These are phyloP conservation scores for Scortum barcoo DNA, from an alignment of 2,113 vertebrate species.

Conservation along the genomic window DNA sequence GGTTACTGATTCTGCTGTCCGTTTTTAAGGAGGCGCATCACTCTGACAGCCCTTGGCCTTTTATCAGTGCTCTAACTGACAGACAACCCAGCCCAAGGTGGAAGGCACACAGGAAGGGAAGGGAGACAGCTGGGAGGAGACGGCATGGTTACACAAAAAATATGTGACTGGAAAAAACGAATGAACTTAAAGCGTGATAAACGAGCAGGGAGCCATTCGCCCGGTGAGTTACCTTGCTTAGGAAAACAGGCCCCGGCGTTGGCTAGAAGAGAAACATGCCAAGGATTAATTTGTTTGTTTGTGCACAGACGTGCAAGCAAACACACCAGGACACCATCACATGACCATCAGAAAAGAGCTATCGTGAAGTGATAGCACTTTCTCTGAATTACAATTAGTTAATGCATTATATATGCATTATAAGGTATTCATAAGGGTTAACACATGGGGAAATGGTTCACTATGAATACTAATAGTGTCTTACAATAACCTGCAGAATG, in stretches of 20 bases:
- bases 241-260: slow-evolving; percentile 84
- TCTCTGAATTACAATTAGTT: slow-evolving; percentile 52
- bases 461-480: slow-evolving; percentile 47
- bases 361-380: slow-evolving; percentile 62
- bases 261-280: slow-evolving; percentile 85
- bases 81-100: slow-evolving; percentile 58
- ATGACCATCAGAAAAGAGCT: slow-evolving; percentile 67
- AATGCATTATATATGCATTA: slow-evolving; percentile 75
- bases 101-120: slow-evolving; percentile 44
- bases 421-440: slow-evolving; percentile 63
- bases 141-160: slow-evolving; percentile 43
- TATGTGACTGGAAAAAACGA: slow-evolving; percentile 49
- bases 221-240: slow-evolving; percentile 84
- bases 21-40: slow-evolving; percentile 52
- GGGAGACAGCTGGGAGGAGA: slow-evolving; percentile 46
- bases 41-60: slow-evolving; percentile 59
- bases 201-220: slow-evolving; percentile 62
- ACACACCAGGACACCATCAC: slow-evolving; percentile 62
- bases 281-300: slow-evolving; percentile 83
- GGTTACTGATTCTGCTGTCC: slow-evolving; percentile 51
- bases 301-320: slow-evolving; percentile 68
- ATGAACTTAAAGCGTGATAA: slow-evolving; percentile 48
- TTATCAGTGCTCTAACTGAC: slow-evolving; percentile 61
- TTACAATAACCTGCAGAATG: slow-evolving; percentile 33
- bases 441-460: slow-evolving; percentile 43